Base-by-base conservation (phyloP, 2,888 invertebrate genomes). In the Meiosimyza platycephala region DNA sequence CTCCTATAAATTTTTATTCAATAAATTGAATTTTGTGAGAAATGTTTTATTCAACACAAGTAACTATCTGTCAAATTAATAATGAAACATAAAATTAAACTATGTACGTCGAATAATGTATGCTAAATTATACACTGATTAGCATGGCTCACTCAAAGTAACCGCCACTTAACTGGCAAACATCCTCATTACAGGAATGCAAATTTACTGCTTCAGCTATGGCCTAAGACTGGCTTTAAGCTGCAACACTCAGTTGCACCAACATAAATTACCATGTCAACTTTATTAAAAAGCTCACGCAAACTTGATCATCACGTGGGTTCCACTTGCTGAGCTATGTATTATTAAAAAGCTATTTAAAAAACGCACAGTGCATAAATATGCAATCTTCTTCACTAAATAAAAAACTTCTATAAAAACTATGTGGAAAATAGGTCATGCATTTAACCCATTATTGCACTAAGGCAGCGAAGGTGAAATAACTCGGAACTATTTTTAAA, bases 281-380 rank as follows among this genome's bases (percentile, higher is more conserved):
- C 64, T 64, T 64, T 64, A 64, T 64, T 64, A 22, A 51, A 64
- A 64, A 64, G 51, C 64, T 64, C 64, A 64, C 64, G 64, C 64
- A 64, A 64, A 50, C 64, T 22, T 64, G 50, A 51, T 64, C 64
- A 51, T 64, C 64, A 64, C 64, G 22, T 64, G 64, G 51, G 51
- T 64, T 64, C 28, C 7, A 64, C 64, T 51, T 50, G 64, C 22
- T 51, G 51, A 13, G 28, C 22, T 28, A 51, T n/a, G n/a, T n/a
- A n/a, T 51, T 15, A 64, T 64, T 64, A 51, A 13, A n/a, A 7
- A 16, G 7, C 28, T 28, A 28, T 28, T 28, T 7, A 64, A 12
- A 51, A 51, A n/a, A 22, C 18, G 51, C 18, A 28, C 60, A 40
- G 9, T 40, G 9, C 40, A 40, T 40, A 40, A 40, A 9, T 40